Conservation (phyloP, 1,140 invertebrate genomes). For the Cecropterus lyciades region DNA sequence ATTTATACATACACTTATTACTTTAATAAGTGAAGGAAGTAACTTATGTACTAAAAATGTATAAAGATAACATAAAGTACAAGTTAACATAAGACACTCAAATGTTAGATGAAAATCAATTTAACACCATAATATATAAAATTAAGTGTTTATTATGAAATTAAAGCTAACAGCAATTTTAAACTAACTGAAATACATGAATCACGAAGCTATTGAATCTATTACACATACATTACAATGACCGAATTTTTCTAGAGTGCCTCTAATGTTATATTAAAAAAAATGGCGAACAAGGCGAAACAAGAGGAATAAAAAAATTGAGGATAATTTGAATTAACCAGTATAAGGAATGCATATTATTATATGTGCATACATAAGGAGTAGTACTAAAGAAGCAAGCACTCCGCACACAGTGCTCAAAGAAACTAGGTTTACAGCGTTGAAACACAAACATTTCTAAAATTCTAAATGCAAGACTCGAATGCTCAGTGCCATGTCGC, state of each 20-base stretch:
- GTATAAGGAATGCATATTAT: background rate
- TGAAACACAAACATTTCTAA: constrained; percentile 73
- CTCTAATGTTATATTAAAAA: too few relatives aligned
- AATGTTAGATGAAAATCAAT: too few relatives aligned
- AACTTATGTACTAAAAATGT: background rate
- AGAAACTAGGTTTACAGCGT: constrained; percentile 76
- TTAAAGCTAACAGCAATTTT: too few relatives aligned
- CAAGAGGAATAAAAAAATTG: too few relatives aligned
- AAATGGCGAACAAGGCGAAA: too few relatives aligned
- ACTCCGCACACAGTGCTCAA: constrained; percentile 45
- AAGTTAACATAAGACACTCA: too few relatives aligned
- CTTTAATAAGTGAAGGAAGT: background rate
- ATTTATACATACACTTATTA: constrained; percentile 17
- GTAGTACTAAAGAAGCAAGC: constrained; percentile 33
- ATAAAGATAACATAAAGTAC: too few relatives aligned
- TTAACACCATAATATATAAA: too few relatives aligned
- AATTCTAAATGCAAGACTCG: constrained; percentile 63
- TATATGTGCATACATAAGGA: constrained; percentile 18
- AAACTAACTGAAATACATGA: too few relatives aligned
- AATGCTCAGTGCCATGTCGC: constrained; percentile 58
- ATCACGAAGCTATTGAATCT: too few relatives aligned
- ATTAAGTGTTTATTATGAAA: too few relatives aligned
- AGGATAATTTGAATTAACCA: constrained; percentile 14
- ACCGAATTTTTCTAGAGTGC: background rate
- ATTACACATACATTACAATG: background rate